These are phyloP conservation scores for Paralichthys olivaceus DNA, from an alignment of 2,113 vertebrate genomes.

Conservation along the genomic window DNA sequence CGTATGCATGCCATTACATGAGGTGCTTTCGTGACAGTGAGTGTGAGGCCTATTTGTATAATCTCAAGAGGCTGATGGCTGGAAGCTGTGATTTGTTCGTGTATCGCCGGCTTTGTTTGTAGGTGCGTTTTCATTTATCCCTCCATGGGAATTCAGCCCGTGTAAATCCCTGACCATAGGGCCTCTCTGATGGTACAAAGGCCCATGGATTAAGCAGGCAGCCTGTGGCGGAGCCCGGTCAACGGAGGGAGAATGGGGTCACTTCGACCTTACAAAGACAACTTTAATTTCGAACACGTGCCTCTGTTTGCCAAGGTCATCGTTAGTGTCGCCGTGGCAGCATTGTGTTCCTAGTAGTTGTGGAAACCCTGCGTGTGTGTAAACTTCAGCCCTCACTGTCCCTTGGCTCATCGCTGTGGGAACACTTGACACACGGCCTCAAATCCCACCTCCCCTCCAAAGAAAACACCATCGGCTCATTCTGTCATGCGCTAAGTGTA, in stretches of 20 bases:
- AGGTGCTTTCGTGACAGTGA: conserved; percentile 39
- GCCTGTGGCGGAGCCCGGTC: conserved; percentile 49
- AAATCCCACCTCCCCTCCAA: conserved; percentile 23
- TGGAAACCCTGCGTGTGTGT: conserved; percentile 18
- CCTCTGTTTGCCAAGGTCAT: conserved; percentile 35
- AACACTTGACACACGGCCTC: conserved; percentile 6
- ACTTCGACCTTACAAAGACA: conserved; percentile 48
- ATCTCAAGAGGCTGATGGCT: conserved; percentile 39
- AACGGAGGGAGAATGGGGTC: conserved; percentile 17
- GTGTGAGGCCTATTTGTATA: conserved; percentile 44
- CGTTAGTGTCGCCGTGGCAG: conserved; percentile 16
- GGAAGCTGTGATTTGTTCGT: conserved; percentile 43
- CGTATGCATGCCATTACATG: no score
- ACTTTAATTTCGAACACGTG: conserved; percentile 59
- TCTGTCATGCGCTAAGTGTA: conserved; percentile 11
- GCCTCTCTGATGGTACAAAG: conserved; percentile 60
- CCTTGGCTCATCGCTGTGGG: not conserved
- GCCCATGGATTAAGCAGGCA: conserved; percentile 63
- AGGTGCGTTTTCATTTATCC: conserved; percentile 58
- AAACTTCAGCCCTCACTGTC: conserved; percentile 15
- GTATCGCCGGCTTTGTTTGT: conserved; percentile 53
- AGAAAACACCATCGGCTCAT: conserved; percentile 23
- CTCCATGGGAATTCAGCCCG: conserved; percentile 53
- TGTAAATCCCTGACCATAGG: conserved; percentile 61
- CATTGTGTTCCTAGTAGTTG: conserved; percentile 20